phyloP scores from a whole-genome alignment of 2,888 invertebrate genomes.

The Drosophila merina region DNA sequence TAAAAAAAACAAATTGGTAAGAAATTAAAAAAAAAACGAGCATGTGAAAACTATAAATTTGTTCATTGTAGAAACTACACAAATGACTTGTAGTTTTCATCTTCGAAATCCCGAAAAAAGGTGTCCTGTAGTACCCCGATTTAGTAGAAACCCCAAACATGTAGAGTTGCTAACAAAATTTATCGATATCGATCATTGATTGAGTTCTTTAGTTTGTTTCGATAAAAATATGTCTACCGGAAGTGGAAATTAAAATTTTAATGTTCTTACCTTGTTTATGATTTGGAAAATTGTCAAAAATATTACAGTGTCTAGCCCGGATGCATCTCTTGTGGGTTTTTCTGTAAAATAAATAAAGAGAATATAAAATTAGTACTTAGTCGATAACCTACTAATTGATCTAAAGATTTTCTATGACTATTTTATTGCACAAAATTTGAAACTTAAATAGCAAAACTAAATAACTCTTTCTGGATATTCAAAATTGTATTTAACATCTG shows the following conservation, averaged over 20 bases:
- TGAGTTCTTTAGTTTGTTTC: conserved; percentile 8
- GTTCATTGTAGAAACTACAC: conserved; percentile 65
- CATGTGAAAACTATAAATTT: conserved; percentile 58
- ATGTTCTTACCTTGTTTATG: not conserved
- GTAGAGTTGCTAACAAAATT: conserved; percentile 35
- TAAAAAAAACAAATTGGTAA: conserved; percentile 69
- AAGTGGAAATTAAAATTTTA: not conserved
- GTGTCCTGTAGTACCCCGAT: conserved; percentile 51
- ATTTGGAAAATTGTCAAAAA: not conserved
- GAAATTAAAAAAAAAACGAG: conserved; percentile 51
- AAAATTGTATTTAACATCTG: conserved; percentile 61
- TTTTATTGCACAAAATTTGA: not conserved
- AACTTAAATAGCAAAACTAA: not conserved
- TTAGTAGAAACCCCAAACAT: conserved; percentile 22
- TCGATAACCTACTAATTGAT: not conserved
- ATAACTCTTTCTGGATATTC: not conserved
- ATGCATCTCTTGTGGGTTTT: not conserved
- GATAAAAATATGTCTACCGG: not conserved
- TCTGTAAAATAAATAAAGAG: not conserved
- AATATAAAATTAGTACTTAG: not conserved
- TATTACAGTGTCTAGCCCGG: not conserved
- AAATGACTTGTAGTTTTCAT: conserved; percentile 60
- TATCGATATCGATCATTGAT: not conserved
- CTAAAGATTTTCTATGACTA: not conserved
- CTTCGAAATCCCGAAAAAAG: conserved; percentile 8